A percentile compares a stretch with the other conserved stretches of the same genome.
Evolutionary conservation across 2,888 invertebrate genomes (phyloP).

Genomic region (Drosophila algonquin): DNA sequence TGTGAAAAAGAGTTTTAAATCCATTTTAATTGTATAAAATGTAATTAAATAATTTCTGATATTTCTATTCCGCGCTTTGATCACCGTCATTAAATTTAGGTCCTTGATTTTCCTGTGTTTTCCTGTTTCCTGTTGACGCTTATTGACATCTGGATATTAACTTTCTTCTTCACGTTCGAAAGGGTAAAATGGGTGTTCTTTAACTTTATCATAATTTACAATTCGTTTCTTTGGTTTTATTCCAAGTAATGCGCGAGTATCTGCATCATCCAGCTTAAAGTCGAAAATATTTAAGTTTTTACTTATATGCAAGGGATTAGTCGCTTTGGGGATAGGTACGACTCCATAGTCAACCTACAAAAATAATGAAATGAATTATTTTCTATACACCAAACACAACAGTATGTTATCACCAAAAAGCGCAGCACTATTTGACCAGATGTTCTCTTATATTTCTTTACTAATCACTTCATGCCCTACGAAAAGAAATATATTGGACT

Average conservation of each 20-base stretch:
- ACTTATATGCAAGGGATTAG: constrained; percentile 84
- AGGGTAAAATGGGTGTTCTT: constrained; percentile 65
- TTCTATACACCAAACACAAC: background rate
- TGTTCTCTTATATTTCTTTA: constrained; percentile 86
- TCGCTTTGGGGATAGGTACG: constrained; percentile 86
- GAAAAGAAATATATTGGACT: constrained; percentile 84
- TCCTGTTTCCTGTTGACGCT: too few relatives aligned
- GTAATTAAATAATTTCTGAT: too few relatives aligned
- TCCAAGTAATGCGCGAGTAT: constrained; percentile 77
- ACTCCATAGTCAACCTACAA: constrained; percentile 80
- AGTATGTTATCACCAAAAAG: constrained; percentile 85
- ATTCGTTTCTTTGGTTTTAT: constrained; percentile 61
- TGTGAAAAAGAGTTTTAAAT: too few relatives aligned
- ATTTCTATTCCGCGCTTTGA: too few relatives aligned
- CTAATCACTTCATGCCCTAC: constrained; percentile 85
- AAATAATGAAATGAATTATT: background rate
- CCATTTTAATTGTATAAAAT: too few relatives aligned
- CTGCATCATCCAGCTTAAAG: constrained; percentile 85
- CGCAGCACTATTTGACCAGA: constrained; percentile 87
- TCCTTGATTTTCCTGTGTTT: too few relatives aligned
- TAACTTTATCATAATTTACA: constrained; percentile 50
- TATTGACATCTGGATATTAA: background rate
- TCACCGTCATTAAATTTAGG: too few relatives aligned
- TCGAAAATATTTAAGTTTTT: constrained; percentile 86
- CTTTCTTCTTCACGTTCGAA: constrained; percentile 57